Evolutionary conservation across 2,797 vertebrate genomes (phyloP).

Genomic region (Sebastes trivittatus): DNA sequence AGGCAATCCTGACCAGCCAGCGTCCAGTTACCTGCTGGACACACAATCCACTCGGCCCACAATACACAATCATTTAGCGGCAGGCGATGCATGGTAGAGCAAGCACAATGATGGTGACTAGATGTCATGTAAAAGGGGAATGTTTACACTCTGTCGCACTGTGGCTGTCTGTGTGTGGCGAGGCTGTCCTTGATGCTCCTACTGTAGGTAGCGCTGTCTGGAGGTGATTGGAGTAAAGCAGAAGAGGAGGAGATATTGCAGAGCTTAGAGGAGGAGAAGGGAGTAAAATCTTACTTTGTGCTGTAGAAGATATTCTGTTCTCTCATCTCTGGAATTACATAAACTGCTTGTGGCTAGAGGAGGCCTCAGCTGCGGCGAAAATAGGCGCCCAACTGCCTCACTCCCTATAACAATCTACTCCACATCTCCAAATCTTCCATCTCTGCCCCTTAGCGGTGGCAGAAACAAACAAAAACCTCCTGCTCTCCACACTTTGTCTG

Average conservation of each 20-base stretch:
- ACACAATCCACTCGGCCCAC: constrained; percentile 53
- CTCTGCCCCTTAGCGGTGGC: constrained; percentile 76
- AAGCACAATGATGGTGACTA: constrained; percentile 64
- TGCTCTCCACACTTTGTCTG: constrained; percentile 68
- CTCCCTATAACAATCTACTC: constrained; percentile 75
- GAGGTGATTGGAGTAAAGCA: constrained; percentile 57
- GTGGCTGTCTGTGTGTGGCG: constrained; percentile 54
- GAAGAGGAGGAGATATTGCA: constrained; percentile 31
- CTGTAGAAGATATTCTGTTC: constrained; percentile 71
- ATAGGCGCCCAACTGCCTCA: constrained; percentile 67
- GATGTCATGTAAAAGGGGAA: constrained; percentile 64
- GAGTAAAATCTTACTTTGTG: constrained; percentile 64
- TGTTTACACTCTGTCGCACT: constrained; percentile 60
- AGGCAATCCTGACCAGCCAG: constrained; percentile 55
- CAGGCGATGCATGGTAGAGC: constrained; percentile 67
- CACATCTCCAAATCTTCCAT: constrained; percentile 74
- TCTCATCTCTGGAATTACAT: constrained; percentile 79
- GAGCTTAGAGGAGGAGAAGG: constrained; percentile 35
- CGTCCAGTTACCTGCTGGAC: constrained; percentile 61
- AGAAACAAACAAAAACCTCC: constrained; percentile 78
- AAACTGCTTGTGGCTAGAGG: constrained; percentile 79
- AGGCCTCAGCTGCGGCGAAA: constrained; percentile 77
- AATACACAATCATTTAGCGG: constrained; percentile 62
- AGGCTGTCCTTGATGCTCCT: constrained; percentile 67
- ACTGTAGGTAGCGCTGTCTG: constrained; percentile 48